phyloP scores from a whole-genome alignment of 2,888 invertebrate genomes.

The Orthonychiurus folsomi region DNA sequence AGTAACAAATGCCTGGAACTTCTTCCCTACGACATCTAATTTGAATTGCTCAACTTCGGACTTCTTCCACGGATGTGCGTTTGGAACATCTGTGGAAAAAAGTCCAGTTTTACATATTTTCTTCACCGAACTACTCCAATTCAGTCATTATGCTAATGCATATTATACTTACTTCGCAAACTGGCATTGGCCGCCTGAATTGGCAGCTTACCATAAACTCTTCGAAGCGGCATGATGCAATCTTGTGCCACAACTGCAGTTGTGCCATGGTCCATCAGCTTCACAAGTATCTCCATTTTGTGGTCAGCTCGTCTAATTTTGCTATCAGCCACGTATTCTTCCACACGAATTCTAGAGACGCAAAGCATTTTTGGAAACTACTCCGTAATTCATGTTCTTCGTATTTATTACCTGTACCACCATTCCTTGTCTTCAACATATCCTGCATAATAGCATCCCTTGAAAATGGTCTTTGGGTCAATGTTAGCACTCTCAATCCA shows the following conservation, averaged over 20 bases:
- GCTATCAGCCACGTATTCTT: no score
- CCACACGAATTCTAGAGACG: no score
- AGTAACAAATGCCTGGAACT: not conserved
- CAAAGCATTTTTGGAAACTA: no score
- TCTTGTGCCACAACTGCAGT: not conserved
- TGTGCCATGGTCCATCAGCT: not conserved
- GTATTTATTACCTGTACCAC: not conserved
- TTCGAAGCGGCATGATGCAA: not conserved
- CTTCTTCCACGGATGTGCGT: not conserved
- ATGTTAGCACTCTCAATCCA: not conserved
- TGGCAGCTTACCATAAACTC: conserved; percentile 2
- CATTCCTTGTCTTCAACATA: conserved; percentile 1
- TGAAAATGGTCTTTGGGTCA: not conserved
- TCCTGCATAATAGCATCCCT: not conserved
- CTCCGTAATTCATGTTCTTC: no score
- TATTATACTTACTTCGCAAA: not conserved
- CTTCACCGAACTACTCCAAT: no score
- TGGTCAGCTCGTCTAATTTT: not conserved
- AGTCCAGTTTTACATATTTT: no score
- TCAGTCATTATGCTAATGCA: not conserved
- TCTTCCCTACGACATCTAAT: conserved; percentile 3
- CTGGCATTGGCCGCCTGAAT: not conserved
- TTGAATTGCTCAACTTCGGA: not conserved
- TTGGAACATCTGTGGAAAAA: no score
- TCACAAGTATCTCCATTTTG: not conserved